Evolutionary conservation across 2,888 invertebrate species (phyloP).

Genomic region (Noctuana brunneofusca): DNA sequence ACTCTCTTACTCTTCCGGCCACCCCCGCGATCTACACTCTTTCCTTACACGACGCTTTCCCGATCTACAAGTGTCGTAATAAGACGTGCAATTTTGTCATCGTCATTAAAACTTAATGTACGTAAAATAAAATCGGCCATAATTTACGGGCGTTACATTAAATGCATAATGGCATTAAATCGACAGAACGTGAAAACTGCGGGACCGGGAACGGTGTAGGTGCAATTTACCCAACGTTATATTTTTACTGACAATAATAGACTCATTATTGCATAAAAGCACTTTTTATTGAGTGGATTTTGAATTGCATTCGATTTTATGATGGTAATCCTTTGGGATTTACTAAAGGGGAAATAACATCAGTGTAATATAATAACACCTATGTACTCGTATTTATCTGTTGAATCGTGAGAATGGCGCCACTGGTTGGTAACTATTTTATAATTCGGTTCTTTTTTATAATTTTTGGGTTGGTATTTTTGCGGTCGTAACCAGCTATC

Average conservation of each 20-base stretch:
- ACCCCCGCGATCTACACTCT: background rate
- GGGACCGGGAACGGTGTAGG: conserved; percentile 41
- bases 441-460: too few relatives aligned
- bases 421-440: too few relatives aligned
- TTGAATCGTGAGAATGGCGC: too few relatives aligned
- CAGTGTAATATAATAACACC: background rate
- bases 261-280: conserved; percentile 54
- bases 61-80: conserved; percentile 24
- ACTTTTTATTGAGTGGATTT: conserved; percentile 31
- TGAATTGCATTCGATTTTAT: conserved; percentile 30
- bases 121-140: conserved; percentile 48
- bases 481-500: too few relatives aligned
- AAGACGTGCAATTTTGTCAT: conserved; percentile 35
- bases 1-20: too few relatives aligned
- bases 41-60: background rate
- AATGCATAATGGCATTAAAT: conserved; percentile 50
- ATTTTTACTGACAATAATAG: conserved; percentile 56
- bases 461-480: too few relatives aligned
- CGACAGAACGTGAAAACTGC: conserved; percentile 45
- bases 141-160: conserved; percentile 49
- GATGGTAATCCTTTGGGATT: conserved; percentile 21
- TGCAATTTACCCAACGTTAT: conserved; percentile 47
- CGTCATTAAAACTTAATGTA: conserved; percentile 42
- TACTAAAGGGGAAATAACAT: conserved; percentile 6
- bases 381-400: too few relatives aligned